These are phyloP conservation scores for Pycnomerus fuliginosus DNA, from an alignment of 2,888 invertebrate species.

Conservation along the genomic window DNA sequence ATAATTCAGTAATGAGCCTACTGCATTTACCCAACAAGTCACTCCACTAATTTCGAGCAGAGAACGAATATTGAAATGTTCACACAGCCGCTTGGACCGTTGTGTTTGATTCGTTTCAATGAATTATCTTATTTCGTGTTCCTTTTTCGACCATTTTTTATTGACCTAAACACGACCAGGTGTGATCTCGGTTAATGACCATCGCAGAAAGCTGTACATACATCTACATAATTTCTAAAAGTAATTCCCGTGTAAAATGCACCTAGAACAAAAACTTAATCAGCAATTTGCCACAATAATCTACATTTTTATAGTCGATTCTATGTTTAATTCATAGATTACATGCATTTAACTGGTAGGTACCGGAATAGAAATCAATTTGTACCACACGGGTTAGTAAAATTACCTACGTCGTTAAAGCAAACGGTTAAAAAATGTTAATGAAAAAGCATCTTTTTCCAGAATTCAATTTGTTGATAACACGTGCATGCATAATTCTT, in stretches of 20 bases:
- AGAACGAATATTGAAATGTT: constrained; percentile 4
- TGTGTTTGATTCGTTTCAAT: constrained; percentile 35
- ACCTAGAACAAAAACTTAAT: constrained; percentile 2
- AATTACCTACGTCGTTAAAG: constrained; percentile 22
- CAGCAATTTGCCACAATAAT: too few relatives aligned
- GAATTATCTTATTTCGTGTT: constrained; percentile 37
- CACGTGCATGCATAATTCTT: constrained; percentile 37
- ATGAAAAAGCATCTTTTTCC: constrained; percentile 7
- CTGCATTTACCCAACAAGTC: constrained; percentile 18
- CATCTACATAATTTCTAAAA: constrained; percentile 19
- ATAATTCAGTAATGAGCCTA: constrained; percentile 19
- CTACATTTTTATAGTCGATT: constrained; percentile 30
- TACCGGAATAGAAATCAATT: constrained; percentile 25
- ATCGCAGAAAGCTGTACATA: constrained; percentile 6
- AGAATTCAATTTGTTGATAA: constrained; percentile 29
- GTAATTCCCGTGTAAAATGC: background rate
- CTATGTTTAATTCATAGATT: constrained; percentile 32
- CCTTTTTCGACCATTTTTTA: constrained; percentile 25
- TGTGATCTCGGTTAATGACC: constrained; percentile 26
- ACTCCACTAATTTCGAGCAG: constrained; percentile 10
- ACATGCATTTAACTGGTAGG: constrained; percentile 27
- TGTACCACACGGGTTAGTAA: constrained; percentile 14
- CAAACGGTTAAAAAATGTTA: constrained; percentile 24
- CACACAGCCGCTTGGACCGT: constrained; percentile 17
- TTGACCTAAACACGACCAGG: constrained; percentile 28